Evolutionary conservation across 2,113 vertebrate species (phyloP).

Genomic region (Anolis carolinensis): DNA sequence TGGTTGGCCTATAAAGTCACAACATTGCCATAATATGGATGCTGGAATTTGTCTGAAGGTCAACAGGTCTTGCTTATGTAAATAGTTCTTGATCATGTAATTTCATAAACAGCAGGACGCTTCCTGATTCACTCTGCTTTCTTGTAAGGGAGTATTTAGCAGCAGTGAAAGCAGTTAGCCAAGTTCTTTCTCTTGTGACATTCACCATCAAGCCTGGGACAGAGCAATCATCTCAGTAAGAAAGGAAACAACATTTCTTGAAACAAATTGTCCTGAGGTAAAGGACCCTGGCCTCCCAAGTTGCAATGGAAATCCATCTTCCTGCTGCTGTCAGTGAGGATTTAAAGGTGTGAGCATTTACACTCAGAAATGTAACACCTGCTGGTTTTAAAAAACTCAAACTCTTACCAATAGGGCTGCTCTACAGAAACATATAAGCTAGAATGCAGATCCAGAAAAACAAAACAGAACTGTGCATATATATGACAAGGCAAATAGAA

Average conservation of each 20-base stretch:
- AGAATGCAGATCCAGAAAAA: not conserved
- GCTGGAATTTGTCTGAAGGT: no score
- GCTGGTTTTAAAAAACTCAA: not conserved
- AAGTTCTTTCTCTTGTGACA: not conserved
- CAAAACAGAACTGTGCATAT: not conserved
- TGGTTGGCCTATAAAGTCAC: no score
- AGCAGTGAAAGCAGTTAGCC: not conserved
- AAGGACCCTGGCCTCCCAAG: not conserved
- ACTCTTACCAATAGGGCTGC: not conserved
- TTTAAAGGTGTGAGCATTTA: slow-evolving; percentile 17
- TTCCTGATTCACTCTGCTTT: not conserved
- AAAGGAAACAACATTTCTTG: not conserved
- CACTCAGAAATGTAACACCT: not conserved
- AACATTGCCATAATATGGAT: no score
- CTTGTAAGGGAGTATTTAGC: not conserved
- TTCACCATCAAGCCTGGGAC: not conserved
- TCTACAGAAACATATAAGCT: not conserved
- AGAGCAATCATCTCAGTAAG: not conserved
- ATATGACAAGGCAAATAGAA: not conserved
- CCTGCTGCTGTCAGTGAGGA: slow-evolving; percentile 7
- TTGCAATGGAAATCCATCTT: not conserved
- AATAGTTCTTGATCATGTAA: not conserved
- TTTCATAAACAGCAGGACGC: not conserved
- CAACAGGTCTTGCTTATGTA: no score
- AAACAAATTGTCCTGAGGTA: not conserved